Percentiles rank a stretch among this genome's conserved stretches.
Evolutionary conservation across 2,888 invertebrate species (phyloP).

Genomic region (Lapara coniferarum): DNA sequence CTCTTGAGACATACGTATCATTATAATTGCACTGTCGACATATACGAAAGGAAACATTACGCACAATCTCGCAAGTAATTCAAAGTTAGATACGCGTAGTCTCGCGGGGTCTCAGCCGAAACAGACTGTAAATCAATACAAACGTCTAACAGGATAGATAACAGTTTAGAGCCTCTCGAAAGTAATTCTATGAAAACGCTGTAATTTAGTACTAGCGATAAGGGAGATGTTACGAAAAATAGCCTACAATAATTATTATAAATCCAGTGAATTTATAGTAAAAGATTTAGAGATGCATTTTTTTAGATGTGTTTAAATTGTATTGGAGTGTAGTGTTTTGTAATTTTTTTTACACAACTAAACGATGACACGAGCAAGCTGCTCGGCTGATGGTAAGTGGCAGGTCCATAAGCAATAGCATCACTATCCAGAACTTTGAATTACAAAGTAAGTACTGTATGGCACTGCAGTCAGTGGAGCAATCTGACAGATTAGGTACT

Average conservation of each 20-base stretch:
- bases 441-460: no score
- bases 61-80: conserved; percentile 12
- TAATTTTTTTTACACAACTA: no score
- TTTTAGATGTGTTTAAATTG: not conserved
- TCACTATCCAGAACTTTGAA: no score
- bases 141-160: conserved; percentile 41
- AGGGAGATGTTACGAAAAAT: conserved; percentile 38
- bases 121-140: conserved; percentile 43
- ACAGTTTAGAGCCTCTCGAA: conserved; percentile 44
- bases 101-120: conserved; percentile 25
- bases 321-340: no score
- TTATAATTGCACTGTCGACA: no score
- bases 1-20: no score
- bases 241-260: conserved; percentile 43
- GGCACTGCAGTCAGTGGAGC: no score
- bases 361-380: no score
- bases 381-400: no score
- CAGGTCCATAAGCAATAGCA: no score
- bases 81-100: conserved; percentile 15
- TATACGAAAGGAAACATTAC: not conserved
- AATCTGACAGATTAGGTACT: no score
- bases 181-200: conserved; percentile 40
- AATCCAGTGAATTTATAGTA: conserved; percentile 36
- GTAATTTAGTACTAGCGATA: conserved; percentile 48
- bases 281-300: not conserved